Base-by-base conservation (phyloP, 2,797 vertebrate genomes). In the Amniataba percoides region DNA sequence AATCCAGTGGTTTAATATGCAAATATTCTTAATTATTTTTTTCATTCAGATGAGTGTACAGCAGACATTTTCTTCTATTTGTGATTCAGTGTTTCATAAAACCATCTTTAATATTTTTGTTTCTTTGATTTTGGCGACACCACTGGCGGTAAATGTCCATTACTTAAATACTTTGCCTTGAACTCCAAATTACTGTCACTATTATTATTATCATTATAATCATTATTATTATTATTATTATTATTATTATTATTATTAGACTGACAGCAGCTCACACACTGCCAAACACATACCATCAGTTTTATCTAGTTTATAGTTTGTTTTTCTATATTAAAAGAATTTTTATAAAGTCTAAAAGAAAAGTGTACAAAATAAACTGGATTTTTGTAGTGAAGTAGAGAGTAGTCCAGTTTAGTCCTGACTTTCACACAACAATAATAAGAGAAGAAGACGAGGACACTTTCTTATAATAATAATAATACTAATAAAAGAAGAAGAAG, bases 121-220 rank as follows among this genome's bases (percentile, higher is more conserved):
- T 25, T 5, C 3, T 19, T 23, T 67, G 25, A 40, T 48, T 63
- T 45, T 72, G 43, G 72, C 69, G 76, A 66, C 76, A 31, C 42
- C 64, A 6, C 27, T 18, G 73, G 64, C 12, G 21, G 49, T 1
- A 72, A 18, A 11, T 16, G 39, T 16, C 9, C 6, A 63, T 25
- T 62, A n/a, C 39, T 21, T 16, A 3, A 15, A 55, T 27, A 36
- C 23, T 51, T 68, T 46, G 15, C n/a, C 2, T 7, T 31, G 7
- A 55, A 46, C 3, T 27, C 23, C 10, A 53, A 56, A 59, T 45
- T 31, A 31, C 27, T 31, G 27, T 31, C 27, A 31, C 5, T 5
- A 31, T 31, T 3, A 31, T 31, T 31, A 31, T 31, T 31, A 31
- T 31, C 5, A 31, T 31, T 2, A 31, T 31, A n/a, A n/a, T 31